These are phyloP conservation scores for Rhabdomys dilectus DNA, from an alignment of 2,113 vertebrate genomes.

Conservation along the genomic window DNA sequence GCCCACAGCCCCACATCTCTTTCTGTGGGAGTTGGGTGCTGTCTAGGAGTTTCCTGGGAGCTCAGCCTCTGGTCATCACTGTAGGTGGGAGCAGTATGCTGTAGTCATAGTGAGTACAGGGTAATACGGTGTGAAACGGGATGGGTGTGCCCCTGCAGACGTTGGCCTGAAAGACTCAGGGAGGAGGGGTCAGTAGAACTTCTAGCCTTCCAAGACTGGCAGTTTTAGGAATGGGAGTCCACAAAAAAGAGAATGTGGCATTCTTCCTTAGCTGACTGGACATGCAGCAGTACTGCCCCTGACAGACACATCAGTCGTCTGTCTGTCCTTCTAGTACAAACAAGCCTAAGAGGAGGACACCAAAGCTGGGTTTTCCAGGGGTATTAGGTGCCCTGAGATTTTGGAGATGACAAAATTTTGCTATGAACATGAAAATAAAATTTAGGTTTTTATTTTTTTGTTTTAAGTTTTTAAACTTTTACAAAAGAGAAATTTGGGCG, in stretches of 20 bases:
- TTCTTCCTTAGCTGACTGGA: constrained; percentile 8
- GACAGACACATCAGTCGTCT: not conserved
- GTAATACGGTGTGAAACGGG: not conserved
- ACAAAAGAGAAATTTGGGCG: not conserved
- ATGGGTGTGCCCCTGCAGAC: not conserved
- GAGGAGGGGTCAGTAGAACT: not conserved
- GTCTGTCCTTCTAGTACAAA: not conserved
- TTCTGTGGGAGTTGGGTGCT: not conserved
- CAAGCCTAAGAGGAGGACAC: not conserved
- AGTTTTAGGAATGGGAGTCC: constrained; percentile 27
- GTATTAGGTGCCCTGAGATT: not conserved
- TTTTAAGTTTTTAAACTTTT: not conserved
- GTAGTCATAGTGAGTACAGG: not conserved
- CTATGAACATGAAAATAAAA: not conserved
- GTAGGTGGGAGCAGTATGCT: not conserved
- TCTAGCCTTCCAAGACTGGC: not conserved
- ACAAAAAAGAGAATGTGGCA: not conserved
- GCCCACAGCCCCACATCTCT: not conserved
- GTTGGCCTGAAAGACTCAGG: not conserved
- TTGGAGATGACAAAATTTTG: not conserved
- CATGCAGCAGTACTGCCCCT: not conserved
- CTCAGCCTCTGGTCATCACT: not conserved
- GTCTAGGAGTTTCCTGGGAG: not conserved
- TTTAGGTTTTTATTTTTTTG: not conserved
- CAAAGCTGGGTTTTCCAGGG: not conserved